Conservation (phyloP, 2,113 vertebrate species). For the Struthidea cinerea region DNA sequence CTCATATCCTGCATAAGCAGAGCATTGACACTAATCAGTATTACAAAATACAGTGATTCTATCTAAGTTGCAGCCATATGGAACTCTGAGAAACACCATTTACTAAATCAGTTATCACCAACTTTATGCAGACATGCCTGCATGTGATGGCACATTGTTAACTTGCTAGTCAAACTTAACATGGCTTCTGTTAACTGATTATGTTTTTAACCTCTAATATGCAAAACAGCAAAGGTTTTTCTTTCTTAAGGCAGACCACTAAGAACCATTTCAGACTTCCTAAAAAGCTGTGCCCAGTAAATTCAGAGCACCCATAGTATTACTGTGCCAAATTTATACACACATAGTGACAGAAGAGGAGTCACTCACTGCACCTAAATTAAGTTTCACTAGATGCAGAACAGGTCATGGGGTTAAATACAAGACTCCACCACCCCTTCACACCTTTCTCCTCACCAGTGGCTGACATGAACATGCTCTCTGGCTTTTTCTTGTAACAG, state of each 20-base stretch:
- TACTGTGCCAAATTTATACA: neutral
- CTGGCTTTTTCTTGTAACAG: neutral
- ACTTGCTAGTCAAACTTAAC: neutral
- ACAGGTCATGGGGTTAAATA: neutral
- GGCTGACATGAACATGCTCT: neutral
- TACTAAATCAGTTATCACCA: neutral
- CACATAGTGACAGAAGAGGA: fast-evolving
- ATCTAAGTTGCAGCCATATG: neutral
- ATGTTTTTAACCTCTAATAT: neutral
- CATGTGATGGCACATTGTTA: neutral
- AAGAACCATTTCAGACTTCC: neutral
- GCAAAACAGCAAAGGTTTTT: neutral
- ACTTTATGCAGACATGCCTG: neutral
- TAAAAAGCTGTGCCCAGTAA: neutral
- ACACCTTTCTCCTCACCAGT: neutral
- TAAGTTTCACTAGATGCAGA: neutral
- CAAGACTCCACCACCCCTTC: neutral
- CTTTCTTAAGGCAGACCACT: neutral
- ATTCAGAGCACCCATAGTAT: neutral
- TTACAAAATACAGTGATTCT: neutral
- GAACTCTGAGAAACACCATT: neutral
- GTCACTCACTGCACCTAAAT: neutral
- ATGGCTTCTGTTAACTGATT: neutral
- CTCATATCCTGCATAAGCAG: neutral
- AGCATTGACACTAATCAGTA: neutral